Evolutionary conservation across 1,140 invertebrate species (phyloP), one percentile per base, ranked within the genome.

Genomic region (Phymorhynchus buccinoides): DNA sequence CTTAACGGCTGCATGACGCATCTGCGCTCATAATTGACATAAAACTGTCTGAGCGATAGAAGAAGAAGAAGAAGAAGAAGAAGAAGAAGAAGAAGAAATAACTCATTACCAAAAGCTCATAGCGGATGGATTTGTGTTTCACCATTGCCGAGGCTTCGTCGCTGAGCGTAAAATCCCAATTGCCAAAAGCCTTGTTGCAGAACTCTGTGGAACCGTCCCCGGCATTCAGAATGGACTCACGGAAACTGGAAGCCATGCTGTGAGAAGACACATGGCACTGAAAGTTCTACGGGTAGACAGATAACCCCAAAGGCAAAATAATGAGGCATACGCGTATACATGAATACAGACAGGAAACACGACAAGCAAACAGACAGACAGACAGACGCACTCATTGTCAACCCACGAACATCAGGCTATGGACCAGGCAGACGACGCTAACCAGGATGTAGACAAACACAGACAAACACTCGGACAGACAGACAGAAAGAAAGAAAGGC

Each of bases 151-250:
- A 95, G 91, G 96, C 96, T 84, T 96, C 95, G 89, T 97, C 96
- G 56, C 96, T 96, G 83, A 97, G 96, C 90, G 96, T 97, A 91
- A 96, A 97, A 92, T 98, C 97, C 97, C 97, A 98, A 0, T 96
- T 96, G 0, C 95, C 95, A 89, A 98, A 97, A 0, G 97, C 94
- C 48, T 97, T 92, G 92, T 97, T 97, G 88, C 96, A 97, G 90
- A 97, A 97, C 88, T 95, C 95, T 90, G 96, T 96, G 90, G 96
- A 77, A 30, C 86, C 80, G 96, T 90, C 85, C 22, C 90, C 89
- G 41, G 85, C 85, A 1, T 79, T 41, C 39, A 90, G 71, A 22
- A 89, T 86, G 32, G 44, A 81, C 77, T 90, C 89, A 80, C 86
- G 66, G 42, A 90, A 86, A 39, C 87, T 87, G 78, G 88, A 82